Evolutionary conservation across 2,797 vertebrate genomes (phyloP), one percentile per base, ranked within the genome.

Genomic region (Avahi laniger): DNA sequence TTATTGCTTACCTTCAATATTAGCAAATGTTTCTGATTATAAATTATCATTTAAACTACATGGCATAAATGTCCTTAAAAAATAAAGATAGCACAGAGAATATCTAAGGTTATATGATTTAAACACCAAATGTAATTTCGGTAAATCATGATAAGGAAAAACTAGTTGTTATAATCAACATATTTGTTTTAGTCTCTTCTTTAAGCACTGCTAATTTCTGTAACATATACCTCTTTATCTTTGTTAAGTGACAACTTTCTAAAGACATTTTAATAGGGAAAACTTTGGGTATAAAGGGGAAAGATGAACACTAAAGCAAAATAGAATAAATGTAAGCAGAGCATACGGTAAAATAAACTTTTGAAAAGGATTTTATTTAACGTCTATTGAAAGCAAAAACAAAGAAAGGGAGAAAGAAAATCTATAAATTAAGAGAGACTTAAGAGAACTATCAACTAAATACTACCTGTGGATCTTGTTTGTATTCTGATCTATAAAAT

Each of bases 231-330:
- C 65, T 69, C 63, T 15, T 13, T 61, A 83, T 83, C 22, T n/a
- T 76, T 65, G 63, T 41, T 1, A 54, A 76, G 7, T 61, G 30
- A 82, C n/a, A 72, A 83, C 2, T 11, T 50, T 89, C 73, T 92
- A 91, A 80, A 80, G 52, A 87, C 10, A 94, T 46, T 87, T 90
- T 81, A 86, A 73, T 65, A 61, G 80, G 28, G 33, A 78, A 93
- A 87, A 72, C 22, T 61, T 72, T 22, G n/a, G n/a, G 48, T 70
- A 78, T 38, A 91, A 84, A 91, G 63, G 65, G 87, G 5, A 93
- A 92, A 95, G 9, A 1, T 87, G 26, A 81, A 85, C 28, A 73
- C 2, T n/a, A 28, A 84, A 94, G 61, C 17, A 96, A 90, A 95
- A 92, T 13, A 87, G 52, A 89, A 92, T 35, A 79, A 83, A 93